Evolutionary conservation across 2,888 invertebrate species (phyloP).

Genomic region (Dasysyrphus albostriatus): DNA sequence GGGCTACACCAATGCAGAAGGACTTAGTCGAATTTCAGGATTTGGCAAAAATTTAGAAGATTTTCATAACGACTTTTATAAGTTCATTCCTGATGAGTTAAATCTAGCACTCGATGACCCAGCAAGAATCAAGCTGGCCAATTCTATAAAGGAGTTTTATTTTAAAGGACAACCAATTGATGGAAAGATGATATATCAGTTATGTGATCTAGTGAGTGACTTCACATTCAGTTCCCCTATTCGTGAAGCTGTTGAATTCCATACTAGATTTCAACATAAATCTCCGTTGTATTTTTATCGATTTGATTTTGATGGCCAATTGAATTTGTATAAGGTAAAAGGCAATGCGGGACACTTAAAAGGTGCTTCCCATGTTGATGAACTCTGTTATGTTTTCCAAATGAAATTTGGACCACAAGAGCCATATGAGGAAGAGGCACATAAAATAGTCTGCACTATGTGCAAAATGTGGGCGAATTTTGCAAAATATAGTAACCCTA

Average conservation of each 20-base stretch:
- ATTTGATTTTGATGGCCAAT: slow-evolving; percentile 85
- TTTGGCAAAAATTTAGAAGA: slow-evolving; percentile 53
- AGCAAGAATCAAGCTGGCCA: slow-evolving; percentile 37
- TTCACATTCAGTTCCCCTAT: slow-evolving; percentile 70
- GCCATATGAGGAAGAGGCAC: slow-evolving; percentile 66
- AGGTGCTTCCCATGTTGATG: slow-evolving; percentile 86
- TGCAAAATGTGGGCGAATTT: slow-evolving; percentile 86
- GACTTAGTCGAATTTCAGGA: slow-evolving; percentile 78
- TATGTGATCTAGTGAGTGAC: slow-evolving; percentile 84
- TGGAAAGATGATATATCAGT: slow-evolving; percentile 83
- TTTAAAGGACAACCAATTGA: slow-evolving; percentile 81
- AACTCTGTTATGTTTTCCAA: slow-evolving; percentile 85
- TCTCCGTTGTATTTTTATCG: slow-evolving; percentile 85
- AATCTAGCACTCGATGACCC: not conserved
- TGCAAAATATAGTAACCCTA: slow-evolving; percentile 83
- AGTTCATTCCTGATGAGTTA: slow-evolving; percentile 69
- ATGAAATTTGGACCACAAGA: slow-evolving; percentile 68
- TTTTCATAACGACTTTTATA: slow-evolving; percentile 65
- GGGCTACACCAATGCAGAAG: slow-evolving; percentile 85
- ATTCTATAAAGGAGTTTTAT: slow-evolving; percentile 81
- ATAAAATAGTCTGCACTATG: slow-evolving; percentile 83
- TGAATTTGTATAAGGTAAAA: slow-evolving; percentile 84
- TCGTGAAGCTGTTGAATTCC: slow-evolving; percentile 63
- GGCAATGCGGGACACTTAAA: slow-evolving; percentile 79
- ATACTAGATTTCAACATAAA: slow-evolving; percentile 66